Percentiles rank a stretch among this genome's conserved stretches.
phyloP scores from a whole-genome alignment of 2,888 invertebrate species.

The Schizotus pectinicornis region DNA sequence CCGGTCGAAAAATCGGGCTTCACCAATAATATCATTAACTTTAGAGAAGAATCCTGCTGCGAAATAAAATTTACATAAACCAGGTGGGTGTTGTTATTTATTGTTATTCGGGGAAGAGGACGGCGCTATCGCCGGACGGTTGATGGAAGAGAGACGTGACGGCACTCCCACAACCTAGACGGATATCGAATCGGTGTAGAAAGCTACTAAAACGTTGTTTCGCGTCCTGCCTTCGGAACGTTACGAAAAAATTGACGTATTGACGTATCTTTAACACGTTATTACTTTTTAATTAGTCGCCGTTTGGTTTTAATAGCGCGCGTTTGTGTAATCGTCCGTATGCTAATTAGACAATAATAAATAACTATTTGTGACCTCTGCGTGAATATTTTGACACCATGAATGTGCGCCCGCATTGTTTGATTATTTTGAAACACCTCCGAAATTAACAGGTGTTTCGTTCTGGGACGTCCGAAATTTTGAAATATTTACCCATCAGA shows the following conservation, averaged over 20 bases:
- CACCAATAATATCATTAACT: slow-evolving; percentile 23
- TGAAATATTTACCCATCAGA: slow-evolving; percentile 9
- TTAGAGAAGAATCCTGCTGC: slow-evolving; percentile 23
- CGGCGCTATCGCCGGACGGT: slow-evolving; percentile 5
- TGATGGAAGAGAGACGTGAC: slow-evolving; percentile 18
- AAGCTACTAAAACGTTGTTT: slow-evolving; percentile 8
- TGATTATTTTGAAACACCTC: slow-evolving; percentile 3
- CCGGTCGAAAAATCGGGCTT: too few relatives aligned
- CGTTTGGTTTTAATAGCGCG: neutral
- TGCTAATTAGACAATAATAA: slow-evolving; percentile 6
- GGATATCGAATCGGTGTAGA: slow-evolving; percentile 8
- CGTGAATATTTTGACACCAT: slow-evolving; percentile 18
- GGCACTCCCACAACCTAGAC: slow-evolving; percentile 26
- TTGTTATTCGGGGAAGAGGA: slow-evolving; percentile 33
- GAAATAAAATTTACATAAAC: slow-evolving; percentile 35
- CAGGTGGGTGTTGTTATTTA: slow-evolving; percentile 34
- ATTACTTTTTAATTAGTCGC: slow-evolving; percentile 12
- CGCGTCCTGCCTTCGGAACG: slow-evolving; percentile 1
- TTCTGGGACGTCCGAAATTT: neutral
- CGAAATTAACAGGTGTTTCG: slow-evolving; percentile 11
- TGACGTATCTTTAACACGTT: neutral
- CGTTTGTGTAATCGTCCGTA: neutral
- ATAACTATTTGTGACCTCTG: slow-evolving; percentile 11
- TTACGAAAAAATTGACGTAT: slow-evolving; percentile 7
- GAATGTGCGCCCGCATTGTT: slow-evolving; percentile 11